phyloP scores from a whole-genome alignment of 2,113 vertebrate species.

The Tauraco erythrolophus region DNA sequence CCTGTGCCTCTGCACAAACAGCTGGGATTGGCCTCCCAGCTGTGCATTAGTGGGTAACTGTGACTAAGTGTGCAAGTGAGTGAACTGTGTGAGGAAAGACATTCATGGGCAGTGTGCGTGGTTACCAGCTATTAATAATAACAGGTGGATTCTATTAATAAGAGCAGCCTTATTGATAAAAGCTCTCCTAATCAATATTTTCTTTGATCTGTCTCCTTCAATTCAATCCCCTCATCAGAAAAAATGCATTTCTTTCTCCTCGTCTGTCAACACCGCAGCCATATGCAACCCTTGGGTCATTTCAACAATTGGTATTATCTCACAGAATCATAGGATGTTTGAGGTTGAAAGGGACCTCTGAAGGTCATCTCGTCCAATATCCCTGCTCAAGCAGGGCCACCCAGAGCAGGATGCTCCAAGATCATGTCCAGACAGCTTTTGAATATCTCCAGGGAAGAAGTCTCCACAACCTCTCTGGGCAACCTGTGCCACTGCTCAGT shows the following conservation, averaged over 20 bases:
- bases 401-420: neutral
- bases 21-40: neutral
- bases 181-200: neutral
- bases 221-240: neutral
- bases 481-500: neutral
- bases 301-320: neutral
- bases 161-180: neutral
- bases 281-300: neutral
- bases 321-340: neutral
- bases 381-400: neutral
- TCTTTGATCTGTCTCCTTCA: neutral
- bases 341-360: neutral
- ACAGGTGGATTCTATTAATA: neutral
- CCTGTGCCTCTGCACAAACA: neutral
- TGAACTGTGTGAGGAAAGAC: neutral
- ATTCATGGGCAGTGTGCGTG: neutral
- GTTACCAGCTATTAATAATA: neutral
- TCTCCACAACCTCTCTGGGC: neutral
- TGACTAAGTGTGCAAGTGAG: neutral
- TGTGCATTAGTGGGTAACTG: fast-evolving
- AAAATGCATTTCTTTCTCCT: neutral
- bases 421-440: neutral
- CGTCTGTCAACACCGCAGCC: neutral
- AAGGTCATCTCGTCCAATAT: neutral
- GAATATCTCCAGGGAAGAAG: neutral